Conservation (phyloP, 2,113 vertebrate genomes). For the Psittacus erithacus region DNA sequence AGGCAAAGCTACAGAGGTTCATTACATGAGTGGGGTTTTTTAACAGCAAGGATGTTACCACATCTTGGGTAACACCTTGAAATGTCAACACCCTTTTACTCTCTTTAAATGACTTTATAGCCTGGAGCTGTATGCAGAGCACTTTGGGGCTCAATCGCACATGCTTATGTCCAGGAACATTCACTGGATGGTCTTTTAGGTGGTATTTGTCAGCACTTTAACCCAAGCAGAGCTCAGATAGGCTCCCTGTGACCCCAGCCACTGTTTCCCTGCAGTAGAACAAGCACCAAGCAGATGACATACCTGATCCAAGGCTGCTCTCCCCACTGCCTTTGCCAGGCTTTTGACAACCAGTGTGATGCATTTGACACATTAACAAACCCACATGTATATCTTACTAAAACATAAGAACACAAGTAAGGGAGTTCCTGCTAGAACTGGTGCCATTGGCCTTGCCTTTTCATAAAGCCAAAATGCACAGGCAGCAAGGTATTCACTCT, state of each 20-base stretch:
- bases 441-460: background rate
- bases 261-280: background rate
- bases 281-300: too few species aligned
- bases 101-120: background rate
- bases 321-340: background rate
- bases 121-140: background rate
- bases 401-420: slow-evolving; percentile 30
- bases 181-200: background rate
- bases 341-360: background rate
- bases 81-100: background rate
- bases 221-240: background rate
- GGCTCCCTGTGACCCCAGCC: too few species aligned
- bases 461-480: background rate
- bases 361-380: background rate
- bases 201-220: background rate
- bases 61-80: background rate
- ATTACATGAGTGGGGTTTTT: background rate
- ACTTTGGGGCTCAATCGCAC: background rate
- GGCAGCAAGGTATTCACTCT: background rate
- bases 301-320: background rate
- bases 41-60: background rate
- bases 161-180: background rate
- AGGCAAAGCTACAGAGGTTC: background rate
- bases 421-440: background rate
- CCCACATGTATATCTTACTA: background rate